phyloP scores from a whole-genome alignment of 2,888 invertebrate genomes.

The Odontomyia ornata region DNA sequence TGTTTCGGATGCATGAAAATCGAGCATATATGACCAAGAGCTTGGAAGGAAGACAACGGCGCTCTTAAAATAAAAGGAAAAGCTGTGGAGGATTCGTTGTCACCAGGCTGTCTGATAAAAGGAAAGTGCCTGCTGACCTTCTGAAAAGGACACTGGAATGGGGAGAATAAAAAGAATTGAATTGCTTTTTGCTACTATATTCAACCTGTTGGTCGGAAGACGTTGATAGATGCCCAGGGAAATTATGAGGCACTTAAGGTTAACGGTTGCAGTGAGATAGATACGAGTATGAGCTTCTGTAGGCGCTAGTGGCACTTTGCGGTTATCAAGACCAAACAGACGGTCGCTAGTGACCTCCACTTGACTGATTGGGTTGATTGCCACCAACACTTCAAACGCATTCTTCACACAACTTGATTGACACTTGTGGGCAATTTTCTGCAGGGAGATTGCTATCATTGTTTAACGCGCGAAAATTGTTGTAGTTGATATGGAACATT shows the following conservation, averaged over 20 bases:
- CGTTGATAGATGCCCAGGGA: not conserved
- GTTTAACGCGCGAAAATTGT: conserved; percentile 21
- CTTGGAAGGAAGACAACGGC: not conserved
- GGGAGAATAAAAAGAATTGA: not conserved
- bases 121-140: not conserved
- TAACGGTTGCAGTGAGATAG: not conserved
- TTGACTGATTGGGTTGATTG: not conserved
- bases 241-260: not conserved
- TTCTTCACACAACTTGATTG: conserved; percentile 29
- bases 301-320: conserved; percentile 18
- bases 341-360: not conserved
- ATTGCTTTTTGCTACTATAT: not conserved
- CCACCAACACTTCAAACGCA: not conserved
- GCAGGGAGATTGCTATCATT: conserved; percentile 21
- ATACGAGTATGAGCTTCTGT: not conserved
- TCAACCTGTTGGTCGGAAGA: not conserved
- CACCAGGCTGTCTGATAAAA: not conserved
- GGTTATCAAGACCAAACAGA: conserved; percentile 1
- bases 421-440: conserved; percentile 38
- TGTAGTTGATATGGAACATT: conserved; percentile 5
- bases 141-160: not conserved
- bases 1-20: not conserved
- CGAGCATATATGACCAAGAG: not conserved
- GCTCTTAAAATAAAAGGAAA: not conserved
- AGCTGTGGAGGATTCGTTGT: conserved; percentile 18